Percentiles rank a stretch among this genome's conserved stretches.
phyloP scores from a whole-genome alignment of 2,113 vertebrate genomes.

The Helogale parvula region DNA sequence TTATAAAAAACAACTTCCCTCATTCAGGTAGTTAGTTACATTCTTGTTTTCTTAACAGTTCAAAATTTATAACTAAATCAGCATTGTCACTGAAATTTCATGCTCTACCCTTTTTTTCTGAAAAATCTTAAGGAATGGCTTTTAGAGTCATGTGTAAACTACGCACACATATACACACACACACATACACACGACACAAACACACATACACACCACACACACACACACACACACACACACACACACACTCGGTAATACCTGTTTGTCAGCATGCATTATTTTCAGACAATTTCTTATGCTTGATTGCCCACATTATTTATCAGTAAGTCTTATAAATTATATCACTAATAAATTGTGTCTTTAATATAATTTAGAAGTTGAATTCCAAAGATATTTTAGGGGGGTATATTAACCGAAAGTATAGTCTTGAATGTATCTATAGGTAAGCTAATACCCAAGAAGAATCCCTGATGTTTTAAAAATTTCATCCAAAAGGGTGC shows the following conservation, averaged over 20 bases:
- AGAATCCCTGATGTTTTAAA: neutral
- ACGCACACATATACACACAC: neutral
- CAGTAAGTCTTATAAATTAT: neutral
- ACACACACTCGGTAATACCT: neutral
- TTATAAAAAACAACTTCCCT: neutral
- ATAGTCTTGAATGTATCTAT: neutral
- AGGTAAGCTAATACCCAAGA: neutral
- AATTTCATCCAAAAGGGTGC: no score
- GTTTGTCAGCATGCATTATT: neutral
- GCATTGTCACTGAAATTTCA: neutral
- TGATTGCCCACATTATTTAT: conserved; percentile 20
- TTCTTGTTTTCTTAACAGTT: neutral
- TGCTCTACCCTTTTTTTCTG: neutral
- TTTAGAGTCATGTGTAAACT: neutral
- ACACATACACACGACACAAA: neutral
- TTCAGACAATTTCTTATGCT: neutral
- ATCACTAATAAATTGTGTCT: neutral
- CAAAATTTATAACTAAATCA: neutral
- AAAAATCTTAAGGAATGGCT: neutral
- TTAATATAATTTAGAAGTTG: neutral
- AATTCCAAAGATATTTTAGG: neutral
- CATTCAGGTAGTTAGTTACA: neutral
- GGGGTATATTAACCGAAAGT: neutral
- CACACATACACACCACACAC: neutral
- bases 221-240: neutral